Base-by-base conservation (phyloP, 2,113 vertebrate species). In the Chaetodon auriga region DNA sequence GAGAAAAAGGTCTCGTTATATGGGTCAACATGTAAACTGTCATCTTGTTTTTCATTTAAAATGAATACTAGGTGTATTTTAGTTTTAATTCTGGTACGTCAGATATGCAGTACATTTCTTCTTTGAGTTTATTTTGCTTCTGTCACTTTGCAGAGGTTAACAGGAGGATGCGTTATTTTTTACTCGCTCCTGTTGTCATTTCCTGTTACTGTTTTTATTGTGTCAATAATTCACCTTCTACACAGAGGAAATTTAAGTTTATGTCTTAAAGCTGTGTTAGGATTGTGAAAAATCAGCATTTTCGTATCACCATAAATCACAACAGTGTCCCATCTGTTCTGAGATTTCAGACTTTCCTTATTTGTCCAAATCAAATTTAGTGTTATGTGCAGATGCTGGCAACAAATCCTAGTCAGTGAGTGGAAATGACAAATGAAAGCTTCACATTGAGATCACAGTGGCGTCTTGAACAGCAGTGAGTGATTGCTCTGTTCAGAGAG, bases 191-290 rank as follows among this genome's bases (percentile, higher is more conserved):
- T 81, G 4, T 62, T 61, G 19, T 14, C 3, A 0, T 68, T 66
- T 78, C 54, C 73, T 54, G 14, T 54, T 21, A 35, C 7, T 75
- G 14, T 51, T 43, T 51, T 43, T 16, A 36, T 12, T 46, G 38
- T 57, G 49, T 19, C 15, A 73, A 5, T 46, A 12, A 73, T 57
- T 80, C 30, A 53, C 5, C 61, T 71, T 41, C 49, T 45, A 49
- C 43, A 72, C 7, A 15, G 15, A 68, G 16, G 51, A 14, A 14
- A 49, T 57, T 43, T 60, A 8, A 68, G 1, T 70, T 19, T 21
- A 43, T 43, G 30, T 19, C n/a, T 54, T 21, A 25, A 68, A 77
- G 63, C 36, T 38, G 19, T 15, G 7, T n/a, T 13, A 2, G 36
- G 21, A 71, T 48, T 48, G 12, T 30, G 2, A 71, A 45, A 54